These are phyloP conservation scores for Nyctibius bracteatus DNA, from an alignment of 2,113 vertebrate species.

Conservation along the genomic window DNA sequence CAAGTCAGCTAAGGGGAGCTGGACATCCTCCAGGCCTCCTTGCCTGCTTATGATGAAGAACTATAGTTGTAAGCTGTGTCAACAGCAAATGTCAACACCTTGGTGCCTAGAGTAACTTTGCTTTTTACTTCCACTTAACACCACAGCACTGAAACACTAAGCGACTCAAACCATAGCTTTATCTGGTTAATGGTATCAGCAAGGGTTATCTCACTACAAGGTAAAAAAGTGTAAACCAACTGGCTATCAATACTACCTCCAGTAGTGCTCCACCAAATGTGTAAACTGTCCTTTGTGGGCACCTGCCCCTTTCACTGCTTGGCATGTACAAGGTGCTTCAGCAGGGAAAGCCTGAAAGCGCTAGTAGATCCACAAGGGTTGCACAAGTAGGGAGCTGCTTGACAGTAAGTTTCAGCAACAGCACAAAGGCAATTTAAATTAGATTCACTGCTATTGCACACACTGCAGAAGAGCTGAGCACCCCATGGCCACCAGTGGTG, in stretches of 20 bases:
- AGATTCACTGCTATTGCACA: rapidly evolving
- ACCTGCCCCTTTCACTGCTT: neutral
- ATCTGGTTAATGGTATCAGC: neutral
- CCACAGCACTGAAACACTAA: neutral
- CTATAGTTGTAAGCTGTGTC: neutral
- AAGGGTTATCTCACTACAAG: neutral
- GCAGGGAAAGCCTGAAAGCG: neutral
- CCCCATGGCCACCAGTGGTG: rapidly evolving
- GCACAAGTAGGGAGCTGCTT: neutral
- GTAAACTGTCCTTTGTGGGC: neutral
- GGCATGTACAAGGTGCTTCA: neutral
- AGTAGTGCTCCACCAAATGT: neutral
- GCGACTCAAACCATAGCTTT: neutral
- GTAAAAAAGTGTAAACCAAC: constrained; percentile 14
- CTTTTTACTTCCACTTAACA: neutral
- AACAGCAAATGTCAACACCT: neutral
- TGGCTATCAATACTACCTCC: neutral
- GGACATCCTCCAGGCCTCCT: neutral
- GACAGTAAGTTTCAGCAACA: neutral
- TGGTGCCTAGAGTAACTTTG: neutral
- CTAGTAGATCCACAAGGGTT: neutral
- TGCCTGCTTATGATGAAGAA: neutral
- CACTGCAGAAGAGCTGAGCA: neutral
- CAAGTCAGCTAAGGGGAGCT: neutral
- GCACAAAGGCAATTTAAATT: neutral